These are phyloP conservation scores for Ochropleura leucogaster DNA, from an alignment of 2,888 invertebrate species.

Conservation along the genomic window DNA sequence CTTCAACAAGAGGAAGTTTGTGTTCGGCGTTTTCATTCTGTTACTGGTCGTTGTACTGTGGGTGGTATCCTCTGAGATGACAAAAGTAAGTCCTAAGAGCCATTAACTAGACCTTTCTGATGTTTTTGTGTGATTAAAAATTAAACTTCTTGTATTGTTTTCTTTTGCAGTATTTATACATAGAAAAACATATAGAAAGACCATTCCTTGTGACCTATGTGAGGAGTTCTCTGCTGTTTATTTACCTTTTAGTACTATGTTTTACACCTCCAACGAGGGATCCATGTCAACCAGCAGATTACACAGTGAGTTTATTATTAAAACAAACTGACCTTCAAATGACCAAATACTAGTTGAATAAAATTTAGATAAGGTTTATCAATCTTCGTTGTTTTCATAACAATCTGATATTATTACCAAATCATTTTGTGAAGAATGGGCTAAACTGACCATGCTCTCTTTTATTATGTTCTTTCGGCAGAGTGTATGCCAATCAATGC, in stretches of 20 bases:
- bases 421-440: not conserved
- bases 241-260: constrained; percentile 97
- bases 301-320: constrained; percentile 91
- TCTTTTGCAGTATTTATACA: constrained; percentile 95
- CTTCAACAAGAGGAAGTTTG: constrained; percentile 89
- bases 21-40: constrained; percentile 96
- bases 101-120: not conserved
- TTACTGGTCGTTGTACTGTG: constrained; percentile 98
- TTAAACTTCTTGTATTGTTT: constrained; percentile 50
- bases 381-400: not conserved
- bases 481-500: not conserved
- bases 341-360: not conserved
- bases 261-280: constrained; percentile 97
- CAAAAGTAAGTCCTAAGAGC: constrained; percentile 92
- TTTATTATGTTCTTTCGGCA: not conserved
- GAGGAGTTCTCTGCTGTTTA: constrained; percentile 97
- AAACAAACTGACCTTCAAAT: constrained; percentile 7
- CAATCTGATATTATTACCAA: constrained; percentile 5
- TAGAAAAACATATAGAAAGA: constrained; percentile 96
- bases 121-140: not conserved
- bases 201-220: constrained; percentile 99
- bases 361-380: not conserved
- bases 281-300: constrained; percentile 94
- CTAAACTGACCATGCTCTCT: not conserved
- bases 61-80: constrained; percentile 98